Evolutionary conservation across 1,140 invertebrate species (phyloP), one percentile per base, ranked within the genome.

Genomic region (Metaphire vulgaris): DNA sequence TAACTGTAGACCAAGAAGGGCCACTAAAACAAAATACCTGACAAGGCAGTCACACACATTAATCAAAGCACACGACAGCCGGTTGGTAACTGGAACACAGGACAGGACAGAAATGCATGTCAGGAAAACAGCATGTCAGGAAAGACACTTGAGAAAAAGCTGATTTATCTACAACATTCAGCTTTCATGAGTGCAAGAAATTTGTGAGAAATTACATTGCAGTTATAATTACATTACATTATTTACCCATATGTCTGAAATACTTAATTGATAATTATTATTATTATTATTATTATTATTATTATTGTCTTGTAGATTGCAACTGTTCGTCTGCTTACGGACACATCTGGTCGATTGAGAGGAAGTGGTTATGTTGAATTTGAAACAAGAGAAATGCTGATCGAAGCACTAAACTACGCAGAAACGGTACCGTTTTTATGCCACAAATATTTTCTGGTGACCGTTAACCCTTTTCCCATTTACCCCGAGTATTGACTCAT

Each of bases 301-400:
- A 26, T 15, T 14, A 12, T 56, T 56, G 21, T 56, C 21, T 56
- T 56, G 65, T 80, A 93, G 91, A 90, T 94, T 80, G 87, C 86
- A 66, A 91, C 89, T 87, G 89, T 96, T 79, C 89, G 92, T 79
- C 86, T 97, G 73, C 93, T 93, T 32, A 89, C 90, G 79, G 87
- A 89, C 69, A 91, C 92, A 81, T 85, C 88, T 15, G 89, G 88
- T 0, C 90, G 92, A 80, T 87, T 91, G 16, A 91, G 90, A 84
- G 95, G 95, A 56, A 95, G 91, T 88, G 95, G 93, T 76, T 96
- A 95, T 88, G 91, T 95, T n/a, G 93, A 97, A 82, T 96, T 98
- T 87, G 90, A 91, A 81, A 92, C 91, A 81, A 88, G 93, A 79
- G 90, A 93, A 56, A 91, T 91, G 85, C 89, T 98, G 73, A 91